Evolutionary conservation across 2,113 vertebrate genomes (phyloP), one percentile per base, ranked within the genome.

Genomic region (Mustela nigripes): DNA sequence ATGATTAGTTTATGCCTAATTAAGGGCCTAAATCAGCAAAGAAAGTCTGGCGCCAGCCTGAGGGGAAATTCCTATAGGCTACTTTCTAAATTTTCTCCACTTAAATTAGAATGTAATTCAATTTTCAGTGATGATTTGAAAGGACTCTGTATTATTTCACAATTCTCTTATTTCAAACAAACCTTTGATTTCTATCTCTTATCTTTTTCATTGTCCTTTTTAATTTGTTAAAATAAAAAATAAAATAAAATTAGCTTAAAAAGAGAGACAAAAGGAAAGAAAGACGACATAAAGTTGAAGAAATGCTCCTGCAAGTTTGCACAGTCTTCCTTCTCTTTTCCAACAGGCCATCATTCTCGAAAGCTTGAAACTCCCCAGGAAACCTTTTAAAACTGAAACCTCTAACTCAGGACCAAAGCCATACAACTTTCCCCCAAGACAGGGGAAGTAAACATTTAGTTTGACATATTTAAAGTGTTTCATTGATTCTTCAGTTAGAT

Each of bases 1-100:
- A 0, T 31, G 91, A 97, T 97, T 97, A 94, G 91, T 97, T 98
- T 98, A 91, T 98, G 97, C 97, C 97, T 98, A 98, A 98, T 98
- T 97, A 98, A 98, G 91, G 96, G 91, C 76, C 97, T 97, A 97
- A 95, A 96, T 97, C 95, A 96, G 95, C 63, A 97, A 96, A 96
- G 93, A 97, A 82, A 94, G 53, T 62, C 89, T 95, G 93, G 79
- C 65, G 97, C 91, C 71, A 95, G 94, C 79, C 74, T 85, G 74
- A 91, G 63, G 79, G 81, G 36, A 42, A 82, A 96, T 96, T 94
- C 45, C 73, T 93, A 62, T 48, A 85, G 95, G 97, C 78, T 96
- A 97, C 80, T 84, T 94, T 85, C 76, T 86, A 91, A 83, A 45
- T 7, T 76, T 89, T 84, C 84, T 91, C 5, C 28, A 19, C 88